Evolutionary conservation across 2,113 vertebrate genomes (phyloP).

Genomic region (Passer montanus): DNA sequence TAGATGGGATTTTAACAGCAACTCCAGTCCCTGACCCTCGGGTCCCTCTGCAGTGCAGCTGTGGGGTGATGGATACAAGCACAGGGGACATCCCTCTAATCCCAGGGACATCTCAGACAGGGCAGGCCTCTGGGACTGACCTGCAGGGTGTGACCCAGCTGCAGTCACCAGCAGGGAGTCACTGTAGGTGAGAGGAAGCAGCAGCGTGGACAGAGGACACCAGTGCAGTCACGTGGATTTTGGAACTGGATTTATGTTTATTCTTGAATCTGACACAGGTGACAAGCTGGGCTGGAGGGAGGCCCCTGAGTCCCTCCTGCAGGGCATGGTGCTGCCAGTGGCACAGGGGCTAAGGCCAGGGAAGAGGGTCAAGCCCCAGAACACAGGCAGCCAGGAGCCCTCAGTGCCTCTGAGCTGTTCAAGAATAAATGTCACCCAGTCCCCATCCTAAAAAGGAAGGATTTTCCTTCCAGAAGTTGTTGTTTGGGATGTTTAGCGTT

Average conservation of each 20-base stretch:
- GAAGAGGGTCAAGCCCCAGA: fast-evolving
- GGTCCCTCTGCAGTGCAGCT: not conserved
- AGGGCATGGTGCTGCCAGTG: not conserved
- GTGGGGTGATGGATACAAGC: not conserved
- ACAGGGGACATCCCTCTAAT: fast-evolving
- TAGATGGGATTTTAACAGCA: not conserved
- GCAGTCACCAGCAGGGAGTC: not conserved
- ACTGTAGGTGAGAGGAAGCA: not conserved
- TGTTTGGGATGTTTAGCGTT: not conserved
- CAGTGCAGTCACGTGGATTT: not conserved
- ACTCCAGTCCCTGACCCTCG: not conserved
- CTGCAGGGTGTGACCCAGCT: not conserved
- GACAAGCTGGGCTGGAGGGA: not conserved
- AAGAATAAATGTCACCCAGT: not conserved
- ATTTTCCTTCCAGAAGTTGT: not conserved
- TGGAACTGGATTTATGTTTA: not conserved
- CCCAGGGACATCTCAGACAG: not conserved
- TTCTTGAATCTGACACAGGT: not conserved
- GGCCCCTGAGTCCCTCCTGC: not conserved
- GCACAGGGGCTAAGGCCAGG: fast-evolving
- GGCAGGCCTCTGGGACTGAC: not conserved
- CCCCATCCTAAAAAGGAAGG: not conserved
- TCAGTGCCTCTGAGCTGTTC: not conserved
- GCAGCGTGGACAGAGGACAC: not conserved
- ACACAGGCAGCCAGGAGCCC: not conserved